phyloP scores from a whole-genome alignment of 2,113 vertebrate species.

The Rhipidura dahli region DNA sequence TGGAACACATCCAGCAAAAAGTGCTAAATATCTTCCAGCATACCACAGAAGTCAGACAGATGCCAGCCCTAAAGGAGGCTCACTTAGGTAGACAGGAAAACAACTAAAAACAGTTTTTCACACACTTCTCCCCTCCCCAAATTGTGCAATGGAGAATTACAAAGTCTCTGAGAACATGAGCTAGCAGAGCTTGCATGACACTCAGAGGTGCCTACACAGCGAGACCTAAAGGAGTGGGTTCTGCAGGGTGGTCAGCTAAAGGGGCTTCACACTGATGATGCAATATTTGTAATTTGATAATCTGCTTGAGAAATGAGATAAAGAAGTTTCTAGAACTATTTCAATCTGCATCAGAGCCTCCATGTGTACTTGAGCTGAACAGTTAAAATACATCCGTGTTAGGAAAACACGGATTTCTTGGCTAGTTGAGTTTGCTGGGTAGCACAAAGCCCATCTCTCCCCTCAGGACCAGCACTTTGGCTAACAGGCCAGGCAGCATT shows the following conservation, averaged over 20 bases:
- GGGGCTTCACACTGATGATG: not conserved
- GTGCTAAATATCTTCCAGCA: not conserved
- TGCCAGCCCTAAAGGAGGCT: not conserved
- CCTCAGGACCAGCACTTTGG: not conserved
- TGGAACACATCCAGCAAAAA: not conserved
- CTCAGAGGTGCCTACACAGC: not conserved
- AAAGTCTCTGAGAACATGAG: not conserved
- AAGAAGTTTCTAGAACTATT: not conserved
- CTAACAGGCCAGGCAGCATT: not conserved
- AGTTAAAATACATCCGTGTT: not conserved
- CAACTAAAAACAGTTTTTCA: not conserved
- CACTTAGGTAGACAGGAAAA: not conserved
- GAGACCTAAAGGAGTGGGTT: not conserved
- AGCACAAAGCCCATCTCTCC: not conserved
- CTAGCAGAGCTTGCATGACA: not conserved
- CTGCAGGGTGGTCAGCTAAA: not conserved
- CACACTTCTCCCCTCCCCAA: not conserved
- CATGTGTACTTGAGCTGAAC: not conserved
- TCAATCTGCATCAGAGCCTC: not conserved
- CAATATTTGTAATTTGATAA: not conserved
- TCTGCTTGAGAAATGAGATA: not conserved
- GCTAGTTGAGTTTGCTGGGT: not conserved
- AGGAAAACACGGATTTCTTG: not conserved
- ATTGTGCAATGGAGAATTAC: not conserved
- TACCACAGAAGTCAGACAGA: not conserved